Evolutionary conservation across 2,113 vertebrate species (phyloP).

Genomic region (Synodontis membranacea): DNA sequence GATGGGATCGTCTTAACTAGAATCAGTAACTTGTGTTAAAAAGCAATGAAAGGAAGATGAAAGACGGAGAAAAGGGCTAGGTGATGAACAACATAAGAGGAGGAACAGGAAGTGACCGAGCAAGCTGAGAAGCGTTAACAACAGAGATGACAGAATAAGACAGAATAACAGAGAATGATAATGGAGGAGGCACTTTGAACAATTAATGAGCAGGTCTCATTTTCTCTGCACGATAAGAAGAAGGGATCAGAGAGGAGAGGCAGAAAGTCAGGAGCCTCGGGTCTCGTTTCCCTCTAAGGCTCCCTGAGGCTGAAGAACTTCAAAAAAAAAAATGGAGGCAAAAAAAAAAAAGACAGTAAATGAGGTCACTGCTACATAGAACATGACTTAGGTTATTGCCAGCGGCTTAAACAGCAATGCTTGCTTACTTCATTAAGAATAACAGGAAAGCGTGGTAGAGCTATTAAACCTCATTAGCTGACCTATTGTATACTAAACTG

Average conservation of each 20-base stretch:
- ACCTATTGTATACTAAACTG: background rate
- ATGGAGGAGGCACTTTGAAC: conserved; percentile 42
- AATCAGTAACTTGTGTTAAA: conserved; percentile 5
- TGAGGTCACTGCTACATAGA: conserved; percentile 52
- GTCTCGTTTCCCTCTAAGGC: conserved; percentile 43
- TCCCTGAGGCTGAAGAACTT: conserved; percentile 44
- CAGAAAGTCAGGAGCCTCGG: conserved; percentile 28
- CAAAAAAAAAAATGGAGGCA: conserved; percentile 26
- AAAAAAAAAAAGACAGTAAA: conserved; percentile 37
- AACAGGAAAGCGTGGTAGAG: conserved; percentile 27
- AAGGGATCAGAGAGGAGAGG: conserved; percentile 38
- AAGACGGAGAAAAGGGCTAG: background rate
- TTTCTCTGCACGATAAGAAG: conserved; percentile 35
- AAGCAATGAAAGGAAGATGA: conserved; percentile 22
- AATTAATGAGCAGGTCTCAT: conserved; percentile 53
- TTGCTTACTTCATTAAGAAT: conserved; percentile 31
- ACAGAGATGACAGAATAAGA: conserved; percentile 35
- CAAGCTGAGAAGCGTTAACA: conserved; percentile 8
- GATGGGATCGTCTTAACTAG: background rate
- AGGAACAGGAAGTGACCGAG: conserved; percentile 27
- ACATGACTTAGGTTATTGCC: conserved; percentile 48
- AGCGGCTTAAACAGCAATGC: background rate
- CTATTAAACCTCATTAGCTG: conserved; percentile 10
- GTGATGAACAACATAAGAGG: conserved; percentile 13
- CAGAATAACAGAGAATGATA: conserved; percentile 31